Base-by-base conservation (phyloP, 2,797 vertebrate genomes). In the Enteromius trimaculatus region DNA sequence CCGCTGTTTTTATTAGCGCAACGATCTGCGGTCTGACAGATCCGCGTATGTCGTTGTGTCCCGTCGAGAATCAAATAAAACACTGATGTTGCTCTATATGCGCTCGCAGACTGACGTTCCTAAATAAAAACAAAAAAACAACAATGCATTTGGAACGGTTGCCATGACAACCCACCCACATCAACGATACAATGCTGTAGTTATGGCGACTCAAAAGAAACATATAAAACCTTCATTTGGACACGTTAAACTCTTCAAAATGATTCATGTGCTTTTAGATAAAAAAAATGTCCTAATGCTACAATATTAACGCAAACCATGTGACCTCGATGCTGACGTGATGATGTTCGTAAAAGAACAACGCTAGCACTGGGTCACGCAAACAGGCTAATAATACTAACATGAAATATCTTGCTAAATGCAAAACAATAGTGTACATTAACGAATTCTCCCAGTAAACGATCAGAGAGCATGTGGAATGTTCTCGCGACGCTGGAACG, bases 211-310 rank as follows among this genome's bases (percentile, higher is more conserved):
- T 42, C 4, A 3, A 19, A 74, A 10, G 6, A 58, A 23, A 39
- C 31, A 1, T 31, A 53, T 37, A 75, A 75, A 75, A 75, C 21
- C 51, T 55, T 55, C 19, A 34, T n/a, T 13, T 23, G 51, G 31
- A 58, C 29, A 7, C 1, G 17, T 34, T 74, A 34, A 72, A 31
- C 26, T 21, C 17, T 51, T 21, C 17, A 6, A 29, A 53, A 4
- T 2, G 31, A 58, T 39, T 23, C 6, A 6, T 76, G 72, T 39
- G 72, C 72, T 58, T 58, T 39, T 23, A 0, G 75, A 44, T 62
- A 62, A 77, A 77, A 77, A 34, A 62, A n/a, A 62, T 29, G 29
- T 44, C 11, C 3, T 65, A 64, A 78, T 42, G 60, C 44, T 65
- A 49, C 60, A 5, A 11, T 26, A 77, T 44, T 29, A 62, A 26